phyloP scores from a whole-genome alignment of 2,113 vertebrate genomes.

The Gobius niger region DNA sequence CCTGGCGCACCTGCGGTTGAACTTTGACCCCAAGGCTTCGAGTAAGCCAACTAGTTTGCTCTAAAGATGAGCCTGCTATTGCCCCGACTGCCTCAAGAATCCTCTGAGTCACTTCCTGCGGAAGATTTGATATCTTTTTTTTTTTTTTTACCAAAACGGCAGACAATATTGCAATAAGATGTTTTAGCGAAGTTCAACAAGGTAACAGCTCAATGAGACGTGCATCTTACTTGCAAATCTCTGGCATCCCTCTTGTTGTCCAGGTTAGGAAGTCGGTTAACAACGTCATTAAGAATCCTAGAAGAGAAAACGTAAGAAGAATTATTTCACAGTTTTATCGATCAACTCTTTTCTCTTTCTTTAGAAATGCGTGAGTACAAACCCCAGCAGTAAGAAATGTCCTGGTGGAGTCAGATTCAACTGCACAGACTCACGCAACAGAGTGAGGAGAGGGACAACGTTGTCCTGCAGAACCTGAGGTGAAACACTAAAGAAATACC shows the following conservation, averaged over 20 bases:
- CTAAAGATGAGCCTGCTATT: conserved; percentile 92
- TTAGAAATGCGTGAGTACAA: conserved; percentile 37
- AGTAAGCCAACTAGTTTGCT: conserved; percentile 98
- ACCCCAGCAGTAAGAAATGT: conserved; percentile 94
- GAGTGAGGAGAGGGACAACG: conserved; percentile 80
- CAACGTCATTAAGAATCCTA: conserved; percentile 93
- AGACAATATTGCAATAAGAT: neutral
- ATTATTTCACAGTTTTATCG: neutral
- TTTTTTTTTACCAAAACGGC: neutral
- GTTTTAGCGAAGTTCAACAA: neutral
- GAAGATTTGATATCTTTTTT: neutral
- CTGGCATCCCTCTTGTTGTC: conserved; percentile 93
- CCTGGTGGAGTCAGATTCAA: conserved; percentile 91
- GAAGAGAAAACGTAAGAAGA: conserved; percentile 29
- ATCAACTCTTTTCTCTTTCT: neutral
- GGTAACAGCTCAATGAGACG: neutral
- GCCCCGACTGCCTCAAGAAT: conserved; percentile 91
- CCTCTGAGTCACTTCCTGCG: conserved; percentile 92
- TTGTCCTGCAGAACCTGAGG: conserved; percentile 85
- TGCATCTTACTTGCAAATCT: conserved; percentile 87
- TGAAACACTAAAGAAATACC: conserved; percentile 75
- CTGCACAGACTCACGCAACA: conserved; percentile 91
- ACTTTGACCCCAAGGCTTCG: conserved; percentile 96
- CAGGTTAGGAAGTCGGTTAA: conserved; percentile 87
- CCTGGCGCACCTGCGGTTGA: conserved; percentile 87